Percentiles rank a stretch among this genome's conserved stretches.
Evolutionary conservation across 2,797 vertebrate genomes (phyloP).

Genomic region (Tokudaia tokunoshimensis): DNA sequence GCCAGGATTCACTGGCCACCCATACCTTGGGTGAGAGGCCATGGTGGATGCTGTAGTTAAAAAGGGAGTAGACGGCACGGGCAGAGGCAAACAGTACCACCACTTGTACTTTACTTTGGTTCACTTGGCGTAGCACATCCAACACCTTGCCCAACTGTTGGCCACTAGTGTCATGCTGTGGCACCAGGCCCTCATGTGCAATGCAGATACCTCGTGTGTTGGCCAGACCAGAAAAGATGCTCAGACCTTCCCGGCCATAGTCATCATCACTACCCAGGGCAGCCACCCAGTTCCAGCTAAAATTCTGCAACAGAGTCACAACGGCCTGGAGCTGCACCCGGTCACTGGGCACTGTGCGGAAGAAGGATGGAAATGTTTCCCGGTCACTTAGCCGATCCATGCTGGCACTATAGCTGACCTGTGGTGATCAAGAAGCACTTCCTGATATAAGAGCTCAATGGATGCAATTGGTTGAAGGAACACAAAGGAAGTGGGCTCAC

Average conservation of each 20-base stretch:
- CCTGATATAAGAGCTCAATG: neutral
- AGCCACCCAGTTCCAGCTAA: slow-evolving; percentile 95
- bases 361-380: slow-evolving; percentile 92
- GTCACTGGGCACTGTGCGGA: slow-evolving; percentile 93
- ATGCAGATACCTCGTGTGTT: slow-evolving; percentile 89
- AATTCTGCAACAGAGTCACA: slow-evolving; percentile 87
- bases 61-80: slow-evolving; percentile 79
- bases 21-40: slow-evolving; percentile 90
- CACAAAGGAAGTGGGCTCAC: slow-evolving; percentile 80
- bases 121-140: slow-evolving; percentile 86
- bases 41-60: slow-evolving; percentile 87
- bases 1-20: slow-evolving; percentile 94
- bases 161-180: slow-evolving; percentile 81
- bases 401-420: slow-evolving; percentile 95
- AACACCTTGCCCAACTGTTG: slow-evolving; percentile 19
- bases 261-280: slow-evolving; percentile 92
- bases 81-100: slow-evolving; percentile 90
- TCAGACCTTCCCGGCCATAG: slow-evolving; percentile 90
- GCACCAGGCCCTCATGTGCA: slow-evolving; percentile 93
- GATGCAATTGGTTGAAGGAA: accelerated
- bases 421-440: neutral
- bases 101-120: slow-evolving; percentile 86
- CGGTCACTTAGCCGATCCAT: slow-evolving; percentile 91
- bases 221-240: slow-evolving; percentile 83
- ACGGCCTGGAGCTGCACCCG: slow-evolving; percentile 89